Conservation (phyloP, 2,888 invertebrate species). For the Ceramica pisi region DNA sequence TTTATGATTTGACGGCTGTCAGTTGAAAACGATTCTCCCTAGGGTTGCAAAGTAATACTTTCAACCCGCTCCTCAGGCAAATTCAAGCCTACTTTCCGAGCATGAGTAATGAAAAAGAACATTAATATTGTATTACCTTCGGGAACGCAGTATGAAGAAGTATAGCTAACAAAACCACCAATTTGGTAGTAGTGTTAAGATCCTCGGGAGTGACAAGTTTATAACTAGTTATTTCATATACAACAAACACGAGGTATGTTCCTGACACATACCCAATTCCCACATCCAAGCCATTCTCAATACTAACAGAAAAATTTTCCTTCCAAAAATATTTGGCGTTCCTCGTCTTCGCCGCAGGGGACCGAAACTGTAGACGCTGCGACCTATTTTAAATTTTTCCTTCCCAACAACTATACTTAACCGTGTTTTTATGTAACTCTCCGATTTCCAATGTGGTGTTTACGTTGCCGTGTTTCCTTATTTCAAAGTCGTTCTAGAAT, state of each 20-base stretch:
- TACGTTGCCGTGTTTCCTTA: conserved; percentile 66
- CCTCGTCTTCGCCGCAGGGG: conserved; percentile 72
- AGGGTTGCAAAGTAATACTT: too few relatives aligned
- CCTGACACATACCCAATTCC: conserved; percentile 30
- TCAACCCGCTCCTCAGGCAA: too few relatives aligned
- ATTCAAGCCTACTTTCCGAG: too few relatives aligned
- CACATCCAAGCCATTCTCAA: conserved; percentile 10
- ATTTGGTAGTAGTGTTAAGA: too few relatives aligned
- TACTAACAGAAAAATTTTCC: conserved; percentile 1
- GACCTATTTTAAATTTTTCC: conserved; percentile 80
- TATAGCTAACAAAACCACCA: too few relatives aligned
- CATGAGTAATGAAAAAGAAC: too few relatives aligned
- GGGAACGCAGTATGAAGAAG: too few relatives aligned
- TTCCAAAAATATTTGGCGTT: conserved; percentile 55
- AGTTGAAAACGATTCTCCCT: too few relatives aligned
- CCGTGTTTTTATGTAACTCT: conserved; percentile 74
- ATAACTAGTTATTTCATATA: not conserved
- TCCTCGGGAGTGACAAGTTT: not conserved
- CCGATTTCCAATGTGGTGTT: conserved; percentile 77
- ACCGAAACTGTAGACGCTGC: conserved; percentile 73
- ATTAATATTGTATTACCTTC: too few relatives aligned
- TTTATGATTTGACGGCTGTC: too few relatives aligned
- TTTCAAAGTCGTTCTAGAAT: conserved; percentile 66
- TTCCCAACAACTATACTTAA: conserved; percentile 66
- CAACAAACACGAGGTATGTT: conserved; percentile 12